Conservation (phyloP, 2,113 vertebrate species). For the Corynorhinus townsendii region DNA sequence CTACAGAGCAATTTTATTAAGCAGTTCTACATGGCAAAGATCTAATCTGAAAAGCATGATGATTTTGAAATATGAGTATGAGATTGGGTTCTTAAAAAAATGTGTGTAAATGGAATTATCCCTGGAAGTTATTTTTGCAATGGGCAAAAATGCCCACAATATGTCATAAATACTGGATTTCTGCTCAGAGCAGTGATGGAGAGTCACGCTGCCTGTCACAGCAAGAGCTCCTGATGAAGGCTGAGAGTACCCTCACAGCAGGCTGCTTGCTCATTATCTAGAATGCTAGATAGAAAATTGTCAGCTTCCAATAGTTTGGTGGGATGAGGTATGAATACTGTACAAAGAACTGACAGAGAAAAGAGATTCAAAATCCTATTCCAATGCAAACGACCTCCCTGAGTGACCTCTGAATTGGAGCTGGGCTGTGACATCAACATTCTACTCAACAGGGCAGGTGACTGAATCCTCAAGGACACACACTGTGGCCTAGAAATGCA, state of each 20-base stretch:
- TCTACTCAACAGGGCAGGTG: background rate
- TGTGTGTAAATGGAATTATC: conserved; percentile 16
- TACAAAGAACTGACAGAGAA: background rate
- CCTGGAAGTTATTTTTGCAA: background rate
- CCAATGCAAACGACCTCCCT: background rate
- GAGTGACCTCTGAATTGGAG: background rate
- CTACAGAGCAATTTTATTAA: background rate
- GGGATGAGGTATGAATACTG: background rate
- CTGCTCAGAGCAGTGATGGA: conserved; percentile 7
- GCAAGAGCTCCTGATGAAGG: background rate
- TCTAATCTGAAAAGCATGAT: conserved; percentile 12
- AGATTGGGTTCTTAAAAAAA: conserved; percentile 8
- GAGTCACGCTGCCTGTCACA: background rate
- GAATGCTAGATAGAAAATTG: conserved; percentile 6
- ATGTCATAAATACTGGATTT: background rate
- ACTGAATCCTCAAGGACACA: background rate
- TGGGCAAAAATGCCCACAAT: background rate
- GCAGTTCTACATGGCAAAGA: background rate
- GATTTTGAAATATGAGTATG: background rate
- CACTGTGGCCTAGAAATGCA: conserved; percentile 53
- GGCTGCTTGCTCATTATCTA: background rate
- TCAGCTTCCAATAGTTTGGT: background rate
- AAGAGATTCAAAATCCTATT: conserved; percentile 20
- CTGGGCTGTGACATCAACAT: background rate
- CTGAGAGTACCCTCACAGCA: background rate